Evolutionary conservation across 2,113 vertebrate genomes (phyloP).

Genomic region (Speoplatyrhinus poulsoni): DNA sequence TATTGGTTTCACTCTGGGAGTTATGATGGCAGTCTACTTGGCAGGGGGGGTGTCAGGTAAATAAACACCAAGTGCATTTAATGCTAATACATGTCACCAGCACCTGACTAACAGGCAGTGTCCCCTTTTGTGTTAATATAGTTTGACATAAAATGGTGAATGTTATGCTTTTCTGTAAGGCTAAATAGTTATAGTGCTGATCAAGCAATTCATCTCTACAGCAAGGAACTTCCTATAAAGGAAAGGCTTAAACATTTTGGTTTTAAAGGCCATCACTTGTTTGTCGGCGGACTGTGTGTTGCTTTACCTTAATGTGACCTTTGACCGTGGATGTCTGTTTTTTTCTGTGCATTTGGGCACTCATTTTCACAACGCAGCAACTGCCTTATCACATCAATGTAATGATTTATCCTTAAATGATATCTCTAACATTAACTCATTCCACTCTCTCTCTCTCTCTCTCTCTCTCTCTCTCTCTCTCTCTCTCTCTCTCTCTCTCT

Average conservation of each 20-base stretch:
- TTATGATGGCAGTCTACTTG: slow-evolving; percentile 87
- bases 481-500: too few relatives aligned
- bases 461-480: too few relatives aligned
- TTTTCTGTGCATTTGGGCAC: slow-evolving; percentile 10
- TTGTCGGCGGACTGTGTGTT: slow-evolving; percentile 16
- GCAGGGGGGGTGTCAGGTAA: slow-evolving; percentile 93
- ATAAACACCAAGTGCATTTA: not conserved
- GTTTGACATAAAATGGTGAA: not conserved
- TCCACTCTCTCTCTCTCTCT: too few relatives aligned
- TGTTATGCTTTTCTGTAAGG: not conserved
- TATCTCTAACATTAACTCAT: too few relatives aligned
- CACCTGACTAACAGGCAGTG: too few relatives aligned
- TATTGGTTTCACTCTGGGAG: slow-evolving; percentile 86
- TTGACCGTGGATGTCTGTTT: slow-evolving; percentile 14
- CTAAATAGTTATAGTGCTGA: not conserved
- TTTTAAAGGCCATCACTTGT: slow-evolving; percentile 35
- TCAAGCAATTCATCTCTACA: not conserved
- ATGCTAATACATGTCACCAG: too few relatives aligned
- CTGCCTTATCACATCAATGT: not conserved
- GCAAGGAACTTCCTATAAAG: not conserved
- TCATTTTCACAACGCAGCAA: not conserved
- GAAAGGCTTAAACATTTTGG: not conserved
- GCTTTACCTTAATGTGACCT: slow-evolving; percentile 22
- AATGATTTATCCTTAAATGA: too few relatives aligned
- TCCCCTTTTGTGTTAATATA: too few relatives aligned